phyloP scores from a whole-genome alignment of 2,113 vertebrate species.

The Notechis scutatus region DNA sequence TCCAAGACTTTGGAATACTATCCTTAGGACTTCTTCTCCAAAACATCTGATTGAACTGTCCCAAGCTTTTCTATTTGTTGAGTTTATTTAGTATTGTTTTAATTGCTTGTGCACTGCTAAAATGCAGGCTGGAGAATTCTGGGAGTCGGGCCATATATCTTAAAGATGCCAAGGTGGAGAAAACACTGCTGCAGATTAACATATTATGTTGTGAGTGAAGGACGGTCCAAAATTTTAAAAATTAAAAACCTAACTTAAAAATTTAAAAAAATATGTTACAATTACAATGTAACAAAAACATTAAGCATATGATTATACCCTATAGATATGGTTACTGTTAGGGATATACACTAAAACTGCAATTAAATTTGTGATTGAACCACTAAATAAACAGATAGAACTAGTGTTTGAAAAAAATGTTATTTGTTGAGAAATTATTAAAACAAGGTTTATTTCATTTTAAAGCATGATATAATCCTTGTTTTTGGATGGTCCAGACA shows the following conservation, averaged over 20 bases:
- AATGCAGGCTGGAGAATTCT: not conserved
- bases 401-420: not conserved
- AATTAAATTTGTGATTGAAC: not conserved
- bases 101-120: not conserved
- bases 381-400: not conserved
- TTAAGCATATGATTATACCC: conserved; percentile 18
- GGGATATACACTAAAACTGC: not conserved
- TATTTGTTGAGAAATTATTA: not conserved
- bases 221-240: not conserved
- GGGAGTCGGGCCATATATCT: not conserved
- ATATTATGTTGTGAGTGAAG: not conserved
- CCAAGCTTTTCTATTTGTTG: not conserved
- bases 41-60: not conserved
- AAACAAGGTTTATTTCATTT: conserved; percentile 27
- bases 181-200: not conserved
- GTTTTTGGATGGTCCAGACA: not conserved
- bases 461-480: not conserved
- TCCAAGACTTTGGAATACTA: too few species aligned
- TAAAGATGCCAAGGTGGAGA: not conserved
- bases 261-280: not conserved
- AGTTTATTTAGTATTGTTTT: not conserved
- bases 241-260: not conserved
- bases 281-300: conserved; percentile 12
- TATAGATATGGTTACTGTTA: conserved; percentile 35
- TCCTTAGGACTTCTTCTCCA: not conserved